phyloP scores from a whole-genome alignment of 2,113 vertebrate species.

The Chamaea fasciata region DNA sequence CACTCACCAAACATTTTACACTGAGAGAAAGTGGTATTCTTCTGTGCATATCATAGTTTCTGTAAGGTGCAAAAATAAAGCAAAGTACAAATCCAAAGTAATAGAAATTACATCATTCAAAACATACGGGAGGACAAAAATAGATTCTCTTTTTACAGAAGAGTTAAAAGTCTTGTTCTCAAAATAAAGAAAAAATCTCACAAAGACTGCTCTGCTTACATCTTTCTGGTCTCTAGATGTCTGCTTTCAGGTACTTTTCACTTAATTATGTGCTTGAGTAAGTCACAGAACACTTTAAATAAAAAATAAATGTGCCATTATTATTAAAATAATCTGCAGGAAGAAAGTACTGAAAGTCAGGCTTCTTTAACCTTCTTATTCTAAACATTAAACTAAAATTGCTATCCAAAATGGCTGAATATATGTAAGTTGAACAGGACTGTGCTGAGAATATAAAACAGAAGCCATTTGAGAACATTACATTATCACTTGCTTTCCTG shows the following conservation, averaged over 20 bases:
- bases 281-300: not conserved
- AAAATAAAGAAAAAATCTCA: not conserved
- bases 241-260: not conserved
- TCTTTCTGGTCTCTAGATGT: not conserved
- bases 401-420: not conserved
- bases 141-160: not conserved
- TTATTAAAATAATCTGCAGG: conserved; percentile 4
- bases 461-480: not conserved
- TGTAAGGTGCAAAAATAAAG: not conserved
- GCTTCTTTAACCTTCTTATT: conserved; percentile 19
- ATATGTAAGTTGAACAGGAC: not conserved
- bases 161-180: not conserved
- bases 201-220: not conserved
- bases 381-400: not conserved
- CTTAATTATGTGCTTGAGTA: not conserved
- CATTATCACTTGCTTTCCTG: not conserved
- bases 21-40: not conserved
- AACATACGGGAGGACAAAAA: not conserved
- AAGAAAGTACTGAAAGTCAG: not conserved
- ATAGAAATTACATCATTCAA: not conserved
- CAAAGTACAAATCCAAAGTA: not conserved
- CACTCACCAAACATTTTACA: not conserved
- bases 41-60: not conserved
- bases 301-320: not conserved
- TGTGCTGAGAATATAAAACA: not conserved